phyloP scores from a whole-genome alignment of 2,797 vertebrate species.

The Pantherophis vulpinus region DNA sequence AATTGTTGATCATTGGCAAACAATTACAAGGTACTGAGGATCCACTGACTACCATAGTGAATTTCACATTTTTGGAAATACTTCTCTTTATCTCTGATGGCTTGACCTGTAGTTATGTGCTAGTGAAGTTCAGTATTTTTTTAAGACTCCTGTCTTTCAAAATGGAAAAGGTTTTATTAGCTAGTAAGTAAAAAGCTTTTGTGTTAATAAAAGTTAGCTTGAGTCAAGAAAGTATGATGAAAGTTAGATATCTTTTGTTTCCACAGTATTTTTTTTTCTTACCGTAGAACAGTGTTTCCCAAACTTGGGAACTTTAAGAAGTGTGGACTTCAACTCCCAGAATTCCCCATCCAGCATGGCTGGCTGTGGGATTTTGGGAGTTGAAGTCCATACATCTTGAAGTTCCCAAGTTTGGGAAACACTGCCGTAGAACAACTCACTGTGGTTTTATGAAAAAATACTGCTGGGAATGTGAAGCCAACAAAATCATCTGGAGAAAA shows the following conservation, averaged over 20 bases:
- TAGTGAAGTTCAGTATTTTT: neutral
- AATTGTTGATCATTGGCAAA: neutral
- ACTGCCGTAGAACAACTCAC: neutral
- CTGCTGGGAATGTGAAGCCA: neutral
- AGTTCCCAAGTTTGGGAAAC: no score
- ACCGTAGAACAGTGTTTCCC: neutral
- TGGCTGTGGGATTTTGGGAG: no score
- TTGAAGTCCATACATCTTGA: no score
- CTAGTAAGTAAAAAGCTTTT: neutral
- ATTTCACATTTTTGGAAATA: neutral
- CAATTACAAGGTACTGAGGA: neutral
- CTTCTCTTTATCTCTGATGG: neutral
- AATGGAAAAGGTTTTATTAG: neutral
- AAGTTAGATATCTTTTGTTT: neutral
- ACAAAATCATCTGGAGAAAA: neutral
- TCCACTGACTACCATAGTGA: neutral
- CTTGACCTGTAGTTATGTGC: neutral
- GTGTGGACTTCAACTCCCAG: no score
- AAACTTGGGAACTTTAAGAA: no score
- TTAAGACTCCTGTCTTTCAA: neutral
- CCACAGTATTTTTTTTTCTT: neutral
- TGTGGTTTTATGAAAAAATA: neutral
- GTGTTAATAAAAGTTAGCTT: neutral
- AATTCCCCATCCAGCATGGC: no score
- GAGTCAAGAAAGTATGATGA: neutral